A percentile compares a stretch with the other conserved stretches of the same genome.
Conservation (phyloP, 2,113 vertebrate species). For the Xenopus laevis region DNA sequence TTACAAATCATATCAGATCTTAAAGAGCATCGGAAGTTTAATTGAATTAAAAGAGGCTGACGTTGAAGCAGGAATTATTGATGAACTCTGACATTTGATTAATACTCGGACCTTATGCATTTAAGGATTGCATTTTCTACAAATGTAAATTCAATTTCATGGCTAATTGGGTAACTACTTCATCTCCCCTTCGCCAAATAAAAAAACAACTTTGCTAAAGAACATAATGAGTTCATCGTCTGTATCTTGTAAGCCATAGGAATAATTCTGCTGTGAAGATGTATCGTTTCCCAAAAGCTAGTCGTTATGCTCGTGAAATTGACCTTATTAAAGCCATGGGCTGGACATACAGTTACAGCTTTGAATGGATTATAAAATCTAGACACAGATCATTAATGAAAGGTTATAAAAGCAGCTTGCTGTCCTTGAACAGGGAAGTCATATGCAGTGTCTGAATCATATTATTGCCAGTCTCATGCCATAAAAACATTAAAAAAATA, state of each 20-base stretch:
- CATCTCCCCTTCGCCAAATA: not conserved
- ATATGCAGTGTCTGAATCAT: conserved; percentile 1
- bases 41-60: no score
- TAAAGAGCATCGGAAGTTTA: no score
- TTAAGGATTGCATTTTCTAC: not conserved
- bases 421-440: conserved; percentile 17
- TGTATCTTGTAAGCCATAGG: not conserved
- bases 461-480: not conserved
- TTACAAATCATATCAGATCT: no score
- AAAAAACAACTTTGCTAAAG: not conserved
- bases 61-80: not conserved
- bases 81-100: not conserved
- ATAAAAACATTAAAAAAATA: not conserved
- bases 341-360: not conserved
- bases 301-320: not conserved
- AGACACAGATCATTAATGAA: conserved; percentile 7
- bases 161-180: not conserved
- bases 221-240: not conserved
- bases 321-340: no score
- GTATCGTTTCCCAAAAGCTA: not conserved
- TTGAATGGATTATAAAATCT: conserved; percentile 15
- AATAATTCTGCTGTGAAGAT: not conserved
- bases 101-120: not conserved
- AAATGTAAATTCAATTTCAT: conserved; percentile 3
- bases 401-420: conserved; percentile 19